A percentile compares a stretch with the other conserved stretches of the same genome.
phyloP scores from a whole-genome alignment of 2,888 invertebrate species.

The Lithophane ornitopus region DNA sequence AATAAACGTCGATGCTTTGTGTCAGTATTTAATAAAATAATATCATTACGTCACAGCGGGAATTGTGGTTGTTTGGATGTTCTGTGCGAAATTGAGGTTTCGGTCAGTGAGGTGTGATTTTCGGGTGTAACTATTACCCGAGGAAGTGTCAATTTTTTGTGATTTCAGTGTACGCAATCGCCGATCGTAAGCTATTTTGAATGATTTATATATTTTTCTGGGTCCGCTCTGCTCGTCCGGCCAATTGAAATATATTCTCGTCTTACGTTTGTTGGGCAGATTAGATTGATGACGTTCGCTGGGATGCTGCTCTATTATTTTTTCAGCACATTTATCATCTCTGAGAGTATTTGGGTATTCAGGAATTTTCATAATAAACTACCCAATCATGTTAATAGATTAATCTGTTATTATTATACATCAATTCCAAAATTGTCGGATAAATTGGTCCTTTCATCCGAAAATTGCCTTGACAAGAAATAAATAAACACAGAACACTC shows the following conservation, averaged over 20 bases:
- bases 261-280: slow-evolving; percentile 60
- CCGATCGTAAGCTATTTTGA: slow-evolving; percentile 72
- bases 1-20: slow-evolving; percentile 66
- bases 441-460: slow-evolving; percentile 13
- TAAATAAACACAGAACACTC: slow-evolving; percentile 16
- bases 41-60: slow-evolving; percentile 58
- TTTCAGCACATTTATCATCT: slow-evolving; percentile 64
- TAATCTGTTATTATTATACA: not conserved
- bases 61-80: slow-evolving; percentile 59
- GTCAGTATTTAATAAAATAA: slow-evolving; percentile 64
- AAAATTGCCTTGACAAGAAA: slow-evolving; percentile 15
- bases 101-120: slow-evolving; percentile 66
- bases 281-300: slow-evolving; percentile 65
- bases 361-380: slow-evolving; percentile 10
- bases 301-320: slow-evolving; percentile 58
- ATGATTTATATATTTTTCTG: slow-evolving; percentile 69
- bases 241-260: slow-evolving; percentile 61
- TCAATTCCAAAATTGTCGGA: not conserved
- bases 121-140: slow-evolving; percentile 67
- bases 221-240: slow-evolving; percentile 59
- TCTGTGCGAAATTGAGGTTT: slow-evolving; percentile 62
- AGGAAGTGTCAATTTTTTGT: slow-evolving; percentile 70
- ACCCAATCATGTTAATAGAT: slow-evolving; percentile 10
- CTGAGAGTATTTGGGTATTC: slow-evolving; percentile 36
- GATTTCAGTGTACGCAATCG: slow-evolving; percentile 68